A percentile compares a stretch with the other conserved stretches of the same genome.
Evolutionary conservation across 1,140 invertebrate species (phyloP).

Genomic region (Bombus superbus): DNA sequence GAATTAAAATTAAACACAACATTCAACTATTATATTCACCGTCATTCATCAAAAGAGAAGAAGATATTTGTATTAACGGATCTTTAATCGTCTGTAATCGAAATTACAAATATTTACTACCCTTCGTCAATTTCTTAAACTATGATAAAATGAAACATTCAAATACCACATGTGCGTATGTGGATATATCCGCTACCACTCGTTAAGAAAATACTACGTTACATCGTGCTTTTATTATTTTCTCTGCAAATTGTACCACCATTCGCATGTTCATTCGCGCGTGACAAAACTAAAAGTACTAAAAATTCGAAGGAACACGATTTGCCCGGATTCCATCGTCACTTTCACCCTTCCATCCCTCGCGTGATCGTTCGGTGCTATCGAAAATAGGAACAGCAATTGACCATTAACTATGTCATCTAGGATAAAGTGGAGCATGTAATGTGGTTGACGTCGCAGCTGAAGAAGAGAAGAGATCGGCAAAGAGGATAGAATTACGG

Average conservation of each 20-base stretch:
- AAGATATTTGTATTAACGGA: neutral
- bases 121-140: neutral
- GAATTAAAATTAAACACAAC: neutral
- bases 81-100: neutral
- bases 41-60: neutral
- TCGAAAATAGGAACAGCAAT: conserved; percentile 24
- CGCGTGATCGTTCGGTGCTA: neutral
- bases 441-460: conserved; percentile 15
- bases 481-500: conserved; percentile 50
- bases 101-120: neutral
- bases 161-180: neutral
- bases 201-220: neutral
- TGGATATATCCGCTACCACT: neutral
- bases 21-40: neutral
- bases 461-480: conserved; percentile 16
- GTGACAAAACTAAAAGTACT: neutral
- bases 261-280: neutral
- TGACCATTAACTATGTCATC: conserved; percentile 34
- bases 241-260: neutral
- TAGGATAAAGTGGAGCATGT: conserved; percentile 19
- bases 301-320: neutral
- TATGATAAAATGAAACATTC: neutral
- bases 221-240: neutral
- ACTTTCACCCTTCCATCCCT: neutral
- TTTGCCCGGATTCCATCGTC: neutral